phyloP scores from a whole-genome alignment of 92 coral and sea anemone species.

The Zoanthus solanderi region DNA sequence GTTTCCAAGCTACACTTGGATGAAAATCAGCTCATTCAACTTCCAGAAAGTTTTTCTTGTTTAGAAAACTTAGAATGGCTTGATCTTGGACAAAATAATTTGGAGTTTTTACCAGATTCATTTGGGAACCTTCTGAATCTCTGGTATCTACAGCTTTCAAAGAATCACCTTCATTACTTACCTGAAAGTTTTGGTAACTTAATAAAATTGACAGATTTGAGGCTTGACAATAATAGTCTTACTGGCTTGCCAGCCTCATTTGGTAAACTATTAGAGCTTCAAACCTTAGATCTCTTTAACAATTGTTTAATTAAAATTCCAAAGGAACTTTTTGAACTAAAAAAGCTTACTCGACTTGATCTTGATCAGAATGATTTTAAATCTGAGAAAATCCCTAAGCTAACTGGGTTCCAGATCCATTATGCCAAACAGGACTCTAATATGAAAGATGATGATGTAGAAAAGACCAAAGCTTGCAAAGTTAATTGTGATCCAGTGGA shows the following conservation, averaged over 20 bases:
- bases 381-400: conserved; percentile 89
- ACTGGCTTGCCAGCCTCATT: conserved; percentile 83
- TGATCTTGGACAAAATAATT: conserved; percentile 90
- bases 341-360: conserved; percentile 85
- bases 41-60: conserved; percentile 88
- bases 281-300: conserved; percentile 86
- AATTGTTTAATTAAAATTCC: conserved; percentile 83
- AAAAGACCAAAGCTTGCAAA: conserved; percentile 82
- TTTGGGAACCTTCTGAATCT: conserved; percentile 80
- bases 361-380: conserved; percentile 88
- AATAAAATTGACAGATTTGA: conserved; percentile 73
- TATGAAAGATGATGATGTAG: conserved; percentile 84
- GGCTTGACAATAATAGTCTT: conserved; percentile 81
- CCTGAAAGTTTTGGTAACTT: conserved; percentile 92
- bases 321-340: conserved; percentile 75
- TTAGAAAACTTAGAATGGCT: conserved; percentile 83
- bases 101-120: conserved; percentile 80
- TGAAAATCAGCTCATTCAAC: conserved; percentile 82
- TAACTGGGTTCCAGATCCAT: conserved; percentile 52
- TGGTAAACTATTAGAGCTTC: conserved; percentile 71
- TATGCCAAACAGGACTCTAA: conserved; percentile 85
- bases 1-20: conserved; percentile 87
- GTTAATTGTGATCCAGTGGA: conserved; percentile 59
- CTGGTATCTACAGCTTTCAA: conserved; percentile 94
- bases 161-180: conserved; percentile 73